These are phyloP conservation scores for Ectobius pallidus DNA, from an alignment of 2,888 invertebrate genomes.

Conservation along the genomic window DNA sequence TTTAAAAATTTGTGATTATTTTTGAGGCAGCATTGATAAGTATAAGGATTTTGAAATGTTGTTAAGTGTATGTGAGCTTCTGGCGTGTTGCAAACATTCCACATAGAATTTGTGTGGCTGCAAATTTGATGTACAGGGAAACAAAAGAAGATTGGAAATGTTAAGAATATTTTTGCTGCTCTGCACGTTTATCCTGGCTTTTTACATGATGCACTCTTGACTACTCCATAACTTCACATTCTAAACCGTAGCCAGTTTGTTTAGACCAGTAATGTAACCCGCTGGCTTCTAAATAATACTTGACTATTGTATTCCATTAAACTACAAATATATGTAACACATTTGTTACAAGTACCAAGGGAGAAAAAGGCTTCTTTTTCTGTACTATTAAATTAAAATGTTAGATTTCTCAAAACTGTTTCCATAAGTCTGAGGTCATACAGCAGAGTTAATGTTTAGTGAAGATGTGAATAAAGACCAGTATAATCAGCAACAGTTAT, in stretches of 20 bases:
- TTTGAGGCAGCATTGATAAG: constrained; percentile 8
- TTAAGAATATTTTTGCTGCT: constrained; percentile 3
- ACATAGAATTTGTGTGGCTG: constrained; percentile 18
- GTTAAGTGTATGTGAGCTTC: constrained; percentile 11
- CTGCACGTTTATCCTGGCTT: neutral
- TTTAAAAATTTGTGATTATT: constrained; percentile 24
- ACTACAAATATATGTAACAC: neutral
- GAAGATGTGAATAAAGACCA: neutral
- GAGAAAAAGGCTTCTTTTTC: neutral
- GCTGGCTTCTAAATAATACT: neutral
- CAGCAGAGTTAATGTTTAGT: neutral
- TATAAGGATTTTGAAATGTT: constrained; percentile 2
- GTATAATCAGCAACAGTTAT: neutral
- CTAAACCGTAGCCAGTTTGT: constrained; percentile 5
- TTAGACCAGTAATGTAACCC: neutral
- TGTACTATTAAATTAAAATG: neutral
- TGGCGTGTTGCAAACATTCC: constrained; percentile 26
- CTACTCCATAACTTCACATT: constrained; percentile 10
- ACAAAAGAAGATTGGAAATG: neutral
- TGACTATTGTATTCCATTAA: neutral
- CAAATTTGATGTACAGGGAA: constrained; percentile 1
- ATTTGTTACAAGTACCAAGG: neutral
- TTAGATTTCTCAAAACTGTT: neutral
- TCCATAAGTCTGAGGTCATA: neutral
- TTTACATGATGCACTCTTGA: neutral